Evolutionary conservation across 2,888 invertebrate genomes (phyloP), one percentile per base, ranked within the genome.

Genomic region (Synergus itoensis): DNA sequence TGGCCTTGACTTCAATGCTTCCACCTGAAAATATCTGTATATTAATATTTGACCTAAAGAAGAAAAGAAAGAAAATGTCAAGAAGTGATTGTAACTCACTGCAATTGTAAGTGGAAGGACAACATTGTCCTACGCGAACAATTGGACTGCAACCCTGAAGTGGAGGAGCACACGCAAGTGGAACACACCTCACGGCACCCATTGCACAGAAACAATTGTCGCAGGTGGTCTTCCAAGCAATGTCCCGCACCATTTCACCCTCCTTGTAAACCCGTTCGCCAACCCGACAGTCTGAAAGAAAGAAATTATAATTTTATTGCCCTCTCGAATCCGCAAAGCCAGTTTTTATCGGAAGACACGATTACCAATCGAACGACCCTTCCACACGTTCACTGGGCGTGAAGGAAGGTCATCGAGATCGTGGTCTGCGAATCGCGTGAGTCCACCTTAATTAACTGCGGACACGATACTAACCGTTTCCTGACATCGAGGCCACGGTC

Each of bases 71-170:
- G n/a, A n/a, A n/a, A 62, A 14, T 18, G 0, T 41, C 2, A 11
- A 16, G n/a, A 77, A 76, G 36, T 64, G 62, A 82, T 79, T 84
- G 28, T 28, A 3, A 94, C 94, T 94, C 93, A 94, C 96, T 95
- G 90, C 97, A 97, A 87, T 96, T 95, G 91, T 97, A 97, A 89
- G 96, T 96, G 76, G 96, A 95, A 14, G 97, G 96, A 89, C 97
- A 97, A 92, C 97, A 97, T 89, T 97, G 96, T 1, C 96, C 97
- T 60, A 94, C 93, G 76, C 95, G 95, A 77, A 96, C 94, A 76
- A 97, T 94, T 0, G 97, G 97, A 75, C 93, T 93, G 91, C 97
- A 98, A 76, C 96, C 96, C 83, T 95, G 94, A 80, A 96, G 93
- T 0, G 96, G 94, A 1, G 96, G 96, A 1, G 96, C 95, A 88